Evolutionary conservation across 2,797 vertebrate species (phyloP).

Genomic region (Paguma larvata): DNA sequence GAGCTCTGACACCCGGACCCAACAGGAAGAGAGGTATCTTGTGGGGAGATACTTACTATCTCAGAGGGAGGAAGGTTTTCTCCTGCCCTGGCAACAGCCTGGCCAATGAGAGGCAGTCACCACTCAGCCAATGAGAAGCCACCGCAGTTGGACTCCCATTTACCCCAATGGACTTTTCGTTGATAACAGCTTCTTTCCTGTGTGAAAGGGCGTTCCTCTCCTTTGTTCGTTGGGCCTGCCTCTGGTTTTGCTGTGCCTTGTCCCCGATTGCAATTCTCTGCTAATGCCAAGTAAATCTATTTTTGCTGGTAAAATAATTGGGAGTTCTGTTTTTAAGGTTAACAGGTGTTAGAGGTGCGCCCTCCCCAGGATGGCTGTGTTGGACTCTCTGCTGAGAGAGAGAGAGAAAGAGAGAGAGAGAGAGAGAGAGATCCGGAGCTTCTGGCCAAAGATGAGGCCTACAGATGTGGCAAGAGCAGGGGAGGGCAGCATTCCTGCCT

Average conservation of each 20-base stretch:
- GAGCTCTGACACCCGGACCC: background rate
- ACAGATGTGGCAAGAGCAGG: background rate
- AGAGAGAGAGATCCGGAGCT: background rate
- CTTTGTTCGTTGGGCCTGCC: background rate
- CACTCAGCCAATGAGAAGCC: background rate
- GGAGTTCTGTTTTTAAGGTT: background rate
- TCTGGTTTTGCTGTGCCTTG: background rate
- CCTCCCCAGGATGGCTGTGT: background rate
- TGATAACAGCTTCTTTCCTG: background rate
- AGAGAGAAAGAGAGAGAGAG: background rate
- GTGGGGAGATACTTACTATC: fast-evolving
- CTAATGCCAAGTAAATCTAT: background rate
- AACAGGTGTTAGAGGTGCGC: fast-evolving
- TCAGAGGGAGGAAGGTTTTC: background rate
- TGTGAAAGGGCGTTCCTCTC: background rate
- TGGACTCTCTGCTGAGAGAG: background rate
- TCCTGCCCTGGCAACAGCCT: background rate
- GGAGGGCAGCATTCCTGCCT: background rate
- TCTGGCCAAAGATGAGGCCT: background rate
- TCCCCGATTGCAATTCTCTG: background rate
- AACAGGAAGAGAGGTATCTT: background rate
- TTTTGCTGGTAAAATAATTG: background rate
- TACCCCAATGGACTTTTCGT: background rate
- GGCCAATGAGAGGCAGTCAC: background rate
- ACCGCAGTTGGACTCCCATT: too few species aligned